Percentiles rank a stretch among this genome's conserved stretches.
phyloP scores from a whole-genome alignment of 1,140 invertebrate species.

The Drosophila virilis region DNA sequence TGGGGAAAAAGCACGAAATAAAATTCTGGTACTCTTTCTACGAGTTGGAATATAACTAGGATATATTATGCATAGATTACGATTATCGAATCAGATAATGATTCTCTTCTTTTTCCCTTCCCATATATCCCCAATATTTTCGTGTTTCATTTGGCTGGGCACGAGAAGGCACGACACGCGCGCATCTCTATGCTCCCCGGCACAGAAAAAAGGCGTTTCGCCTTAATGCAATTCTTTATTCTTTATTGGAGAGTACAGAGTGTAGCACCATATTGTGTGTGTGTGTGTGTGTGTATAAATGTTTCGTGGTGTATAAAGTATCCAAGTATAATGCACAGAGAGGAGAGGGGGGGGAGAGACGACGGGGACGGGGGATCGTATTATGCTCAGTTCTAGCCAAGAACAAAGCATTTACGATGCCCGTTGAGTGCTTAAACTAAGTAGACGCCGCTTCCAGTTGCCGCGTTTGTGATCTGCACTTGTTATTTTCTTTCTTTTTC shows the following conservation, averaged over 20 bases:
- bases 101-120: too few species aligned
- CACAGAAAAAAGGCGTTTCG: too few species aligned
- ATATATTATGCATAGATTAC: too few species aligned
- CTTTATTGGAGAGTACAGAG: neutral
- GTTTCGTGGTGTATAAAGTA: neutral
- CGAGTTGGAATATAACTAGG: too few species aligned
- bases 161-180: too few species aligned
- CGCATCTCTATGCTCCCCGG: too few species aligned
- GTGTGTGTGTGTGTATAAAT: neutral
- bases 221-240: neutral
- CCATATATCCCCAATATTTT: too few species aligned
- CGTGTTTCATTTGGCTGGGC: too few species aligned
- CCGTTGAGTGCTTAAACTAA: slow-evolving; percentile 6
- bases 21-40: too few species aligned
- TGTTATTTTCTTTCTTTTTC: neutral
- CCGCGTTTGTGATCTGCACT: neutral
- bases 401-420: neutral
- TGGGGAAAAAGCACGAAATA: too few species aligned
- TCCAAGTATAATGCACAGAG: neutral
- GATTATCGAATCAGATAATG: too few species aligned
- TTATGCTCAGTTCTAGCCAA: neutral
- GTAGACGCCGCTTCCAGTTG: neutral
- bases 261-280: neutral
- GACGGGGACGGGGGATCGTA: neutral
- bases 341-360: neutral